phyloP scores from a whole-genome alignment of 2,888 invertebrate species.

The Lasioglossum morio region DNA sequence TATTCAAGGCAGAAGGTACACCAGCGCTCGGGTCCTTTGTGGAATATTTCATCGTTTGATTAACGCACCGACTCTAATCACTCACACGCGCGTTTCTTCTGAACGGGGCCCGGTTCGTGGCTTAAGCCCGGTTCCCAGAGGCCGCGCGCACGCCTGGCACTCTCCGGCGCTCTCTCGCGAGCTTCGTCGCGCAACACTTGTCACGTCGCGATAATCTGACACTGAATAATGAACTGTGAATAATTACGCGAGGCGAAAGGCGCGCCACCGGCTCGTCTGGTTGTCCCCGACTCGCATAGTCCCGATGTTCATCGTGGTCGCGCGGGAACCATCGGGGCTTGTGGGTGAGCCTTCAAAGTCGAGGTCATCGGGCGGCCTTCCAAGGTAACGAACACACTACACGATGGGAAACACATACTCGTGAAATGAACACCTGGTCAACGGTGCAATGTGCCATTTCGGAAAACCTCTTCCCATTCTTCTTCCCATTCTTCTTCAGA shows the following conservation, averaged over 20 bases:
- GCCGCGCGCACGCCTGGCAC: not conserved
- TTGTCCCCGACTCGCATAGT: conserved; percentile 23
- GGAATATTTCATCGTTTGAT: conserved; percentile 80
- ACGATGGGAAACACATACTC: conserved; percentile 21
- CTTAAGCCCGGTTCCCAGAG: conserved; percentile 50
- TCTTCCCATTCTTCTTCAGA: no score
- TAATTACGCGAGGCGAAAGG: conserved; percentile 68
- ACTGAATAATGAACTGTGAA: conserved; percentile 69
- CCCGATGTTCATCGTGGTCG: conserved; percentile 18
- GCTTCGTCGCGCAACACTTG: conserved; percentile 63
- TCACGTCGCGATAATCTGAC: conserved; percentile 67
- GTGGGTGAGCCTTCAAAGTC: conserved; percentile 69
- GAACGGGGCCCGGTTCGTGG: conserved; percentile 21
- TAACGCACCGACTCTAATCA: conserved; percentile 80
- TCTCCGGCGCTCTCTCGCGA: conserved; percentile 17
- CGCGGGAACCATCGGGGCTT: conserved; percentile 45
- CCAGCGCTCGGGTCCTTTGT: conserved; percentile 58
- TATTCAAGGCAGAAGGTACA: conserved; percentile 38
- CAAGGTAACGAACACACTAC: conserved; percentile 70
- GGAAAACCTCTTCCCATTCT: not conserved
- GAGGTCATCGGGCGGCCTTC: conserved; percentile 75
- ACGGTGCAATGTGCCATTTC: not conserved
- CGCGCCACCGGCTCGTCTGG: conserved; percentile 37
- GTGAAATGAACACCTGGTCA: not conserved
- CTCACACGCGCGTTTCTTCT: conserved; percentile 73